Base-by-base conservation (phyloP, 2,888 invertebrate genomes). In the Empis stercorea region DNA sequence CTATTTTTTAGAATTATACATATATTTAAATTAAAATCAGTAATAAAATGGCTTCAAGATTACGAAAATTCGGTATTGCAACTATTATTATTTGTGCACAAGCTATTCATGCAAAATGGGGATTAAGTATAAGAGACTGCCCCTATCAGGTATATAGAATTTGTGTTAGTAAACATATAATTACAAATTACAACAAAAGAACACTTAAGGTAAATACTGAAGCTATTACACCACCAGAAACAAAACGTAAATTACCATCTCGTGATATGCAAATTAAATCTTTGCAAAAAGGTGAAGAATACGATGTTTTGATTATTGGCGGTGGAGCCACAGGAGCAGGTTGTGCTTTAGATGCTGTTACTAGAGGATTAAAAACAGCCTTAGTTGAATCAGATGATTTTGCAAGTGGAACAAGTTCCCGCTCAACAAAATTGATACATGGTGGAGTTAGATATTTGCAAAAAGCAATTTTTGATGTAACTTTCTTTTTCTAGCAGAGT, bases 301-400 rank as follows among this genome's bases (percentile, higher is more conserved):
- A 86, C 67, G 94, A 99, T 68, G 78, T 99, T 30, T 79, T 99
- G 36, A 87, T 99, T 55, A 84, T 99, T 56, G 99, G 99, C 1
- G 95, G 95, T 1, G 99, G 99, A 39, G 97, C 97, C 32, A 97
- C 99, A 0, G 99, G 99, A 2, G 81, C 87, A 32, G 99, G 99
- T 2, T 95, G 95, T 61, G 96, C 97, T 1, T 73, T 99, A 11
- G 99, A 99, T 70, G 80, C 97, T 4, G 80, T 82, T 45, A 94
- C 94, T 5, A 76, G 99, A 78, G 97, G 94, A 48, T 74, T 99
- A 49, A 91, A 88, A 63, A 96, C 96, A 10, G 95, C 95, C 0
- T 66, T 97, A 53, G 86, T 99, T 4, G 97, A 97, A 71, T 80
- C 84, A 43, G 96, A 95, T 62, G 97, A 97, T 72, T 99, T 97